Base-by-base conservation (phyloP, 2,113 vertebrate species). In the Gobiocypris rarus region DNA sequence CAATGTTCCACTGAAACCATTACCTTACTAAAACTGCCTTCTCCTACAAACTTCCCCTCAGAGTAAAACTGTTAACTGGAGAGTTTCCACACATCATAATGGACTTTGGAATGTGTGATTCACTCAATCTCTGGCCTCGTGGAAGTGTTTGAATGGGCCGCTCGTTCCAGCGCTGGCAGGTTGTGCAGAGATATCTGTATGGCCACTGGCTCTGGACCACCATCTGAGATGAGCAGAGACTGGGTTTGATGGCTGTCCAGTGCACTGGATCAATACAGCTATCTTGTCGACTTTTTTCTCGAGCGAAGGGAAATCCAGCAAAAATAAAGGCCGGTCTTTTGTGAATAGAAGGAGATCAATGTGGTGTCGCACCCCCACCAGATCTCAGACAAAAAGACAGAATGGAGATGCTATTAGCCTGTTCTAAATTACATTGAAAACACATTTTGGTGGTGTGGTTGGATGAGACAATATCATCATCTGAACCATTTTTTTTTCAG, bases 171-270 rank as follows among this genome's bases (percentile, higher is more conserved):
- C 67, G 5, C 76, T 79, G 83, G 76, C 83, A 84, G 83, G 82
- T 75, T 84, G 63, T n/a, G 38, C 22, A 52, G 61, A 84, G 75
- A 84, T 84, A 77, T 63, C 74, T 67, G 52, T 70, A 70, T 1
- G 26, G 75, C 45, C 78, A 73, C 73, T 19, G 15, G 52, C 75
- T 58, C 82, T 86, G 89, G 85, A 86, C 45, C 10, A 59, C 82
- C 85, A 86, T 84, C 87, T 87, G 87, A 88, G 82, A 71, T 28
- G 84, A 87, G 83, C 82, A 77, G 58, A 86, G 58, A 67, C 71
- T 83, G 81, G 81, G 85, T 87, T 83, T 87, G 83, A 89, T 82
- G 84, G 43, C 63, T 3, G 48, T 78, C 84, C 87, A 76, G 54
- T 15, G 45, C 54, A 52, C 17, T 31, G 79, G 87, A 86, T 85